A percentile compares a stretch with the other conserved stretches of the same genome.
phyloP scores from a whole-genome alignment of 2,113 vertebrate species.

The Pteropus alecto region DNA sequence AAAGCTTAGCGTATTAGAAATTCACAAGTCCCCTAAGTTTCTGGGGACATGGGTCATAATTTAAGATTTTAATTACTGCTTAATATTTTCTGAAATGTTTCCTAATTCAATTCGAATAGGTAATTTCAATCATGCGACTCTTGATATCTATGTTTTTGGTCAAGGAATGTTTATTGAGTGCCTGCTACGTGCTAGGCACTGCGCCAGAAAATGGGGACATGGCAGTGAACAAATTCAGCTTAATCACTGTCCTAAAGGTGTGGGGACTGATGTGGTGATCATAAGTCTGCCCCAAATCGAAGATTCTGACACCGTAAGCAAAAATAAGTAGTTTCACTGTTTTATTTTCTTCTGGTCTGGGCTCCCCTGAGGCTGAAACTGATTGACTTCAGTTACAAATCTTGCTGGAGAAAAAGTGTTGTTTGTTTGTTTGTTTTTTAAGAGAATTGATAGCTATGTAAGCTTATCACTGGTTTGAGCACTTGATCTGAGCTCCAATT shows the following conservation, averaged over 20 bases:
- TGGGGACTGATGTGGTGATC: accelerated
- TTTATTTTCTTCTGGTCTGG: neutral
- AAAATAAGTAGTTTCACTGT: neutral
- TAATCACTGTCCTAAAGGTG: neutral
- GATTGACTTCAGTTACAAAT: neutral
- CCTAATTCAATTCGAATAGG: neutral
- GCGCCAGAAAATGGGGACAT: neutral
- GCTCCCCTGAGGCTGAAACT: neutral
- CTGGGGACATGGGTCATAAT: neutral
- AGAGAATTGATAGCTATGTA: neutral
- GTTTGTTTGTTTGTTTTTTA: neutral
- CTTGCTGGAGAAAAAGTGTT: neutral
- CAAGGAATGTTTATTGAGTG: neutral
- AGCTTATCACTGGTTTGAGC: neutral
- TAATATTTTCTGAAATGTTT: neutral
- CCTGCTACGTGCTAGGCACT: neutral
- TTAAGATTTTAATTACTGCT: neutral
- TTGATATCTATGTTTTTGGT: neutral
- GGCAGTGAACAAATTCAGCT: neutral
- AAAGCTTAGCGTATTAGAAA: neutral
- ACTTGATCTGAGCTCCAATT: neutral
- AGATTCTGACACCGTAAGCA: neutral
- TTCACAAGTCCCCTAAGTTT: neutral
- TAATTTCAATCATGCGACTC: neutral
- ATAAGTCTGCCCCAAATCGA: neutral